Percentiles rank a stretch among this genome's conserved stretches.
Conservation (phyloP, 2,113 vertebrate species). For the Stigmatopora argus region DNA sequence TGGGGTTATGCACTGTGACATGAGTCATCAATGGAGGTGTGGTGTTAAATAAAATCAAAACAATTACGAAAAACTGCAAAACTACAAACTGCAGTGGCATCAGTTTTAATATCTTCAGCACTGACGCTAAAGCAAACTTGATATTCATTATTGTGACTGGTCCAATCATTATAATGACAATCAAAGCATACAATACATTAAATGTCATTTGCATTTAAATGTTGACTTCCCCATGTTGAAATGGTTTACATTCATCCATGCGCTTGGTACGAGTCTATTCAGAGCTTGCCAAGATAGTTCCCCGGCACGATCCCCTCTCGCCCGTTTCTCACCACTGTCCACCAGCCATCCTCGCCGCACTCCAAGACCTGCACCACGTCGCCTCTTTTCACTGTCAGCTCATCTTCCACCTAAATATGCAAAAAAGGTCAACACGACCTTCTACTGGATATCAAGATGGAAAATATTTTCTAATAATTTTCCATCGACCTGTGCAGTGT, state of each 20-base stretch:
- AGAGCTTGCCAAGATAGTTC: conserved; percentile 80
- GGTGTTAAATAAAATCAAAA: not conserved
- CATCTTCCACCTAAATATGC: conserved; percentile 75
- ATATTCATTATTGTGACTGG: not conserved
- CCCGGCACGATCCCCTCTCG: conserved; percentile 83
- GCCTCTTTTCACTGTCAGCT: conserved; percentile 78
- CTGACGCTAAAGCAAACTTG: not conserved
- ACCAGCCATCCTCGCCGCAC: conserved; percentile 85
- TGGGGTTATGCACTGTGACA: no score
- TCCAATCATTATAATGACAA: no score
- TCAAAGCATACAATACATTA: no score
- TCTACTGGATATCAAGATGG: not conserved
- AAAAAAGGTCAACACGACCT: not conserved
- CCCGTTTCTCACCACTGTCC: conserved; percentile 77
- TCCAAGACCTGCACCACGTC: conserved; percentile 77
- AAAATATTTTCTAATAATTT: not conserved
- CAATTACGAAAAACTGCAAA: not conserved
- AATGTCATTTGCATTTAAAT: not conserved
- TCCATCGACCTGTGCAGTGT: conserved; percentile 42
- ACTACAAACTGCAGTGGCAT: not conserved
- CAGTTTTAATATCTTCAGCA: not conserved
- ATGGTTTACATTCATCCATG: not conserved
- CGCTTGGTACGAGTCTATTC: conserved; percentile 22
- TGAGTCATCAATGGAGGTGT: no score
- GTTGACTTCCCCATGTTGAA: not conserved